Conservation (phyloP, 2,888 invertebrate species). For the Ctenicera cuprea region DNA sequence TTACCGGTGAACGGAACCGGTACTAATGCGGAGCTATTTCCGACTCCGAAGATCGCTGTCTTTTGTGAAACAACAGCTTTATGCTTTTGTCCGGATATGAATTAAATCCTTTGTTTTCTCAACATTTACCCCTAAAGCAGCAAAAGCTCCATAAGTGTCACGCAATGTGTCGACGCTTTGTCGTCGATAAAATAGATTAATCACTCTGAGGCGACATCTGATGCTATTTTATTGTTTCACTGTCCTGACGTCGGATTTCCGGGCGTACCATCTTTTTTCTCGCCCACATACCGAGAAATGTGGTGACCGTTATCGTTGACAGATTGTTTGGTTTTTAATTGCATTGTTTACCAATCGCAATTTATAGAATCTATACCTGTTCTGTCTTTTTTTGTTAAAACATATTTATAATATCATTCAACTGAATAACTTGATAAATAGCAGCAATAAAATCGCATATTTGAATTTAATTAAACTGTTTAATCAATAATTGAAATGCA, state of each 20-base stretch:
- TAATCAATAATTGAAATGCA: no score
- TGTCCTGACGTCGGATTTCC: conserved; percentile 43
- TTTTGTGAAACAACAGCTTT: conserved; percentile 63
- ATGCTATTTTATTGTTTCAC: conserved; percentile 58
- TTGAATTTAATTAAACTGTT: no score
- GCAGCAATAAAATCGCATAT: no score
- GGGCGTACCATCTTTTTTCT: conserved; percentile 44
- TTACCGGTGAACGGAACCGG: conserved; percentile 65
- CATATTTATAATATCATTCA: no score
- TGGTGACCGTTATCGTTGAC: conserved; percentile 35
- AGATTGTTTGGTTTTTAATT: conserved; percentile 43
- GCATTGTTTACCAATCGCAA: conserved; percentile 38
- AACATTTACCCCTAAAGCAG: conserved; percentile 54
- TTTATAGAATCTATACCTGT: neutral
- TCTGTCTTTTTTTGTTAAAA: neutral
- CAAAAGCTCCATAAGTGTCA: conserved; percentile 55
- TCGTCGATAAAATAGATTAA: conserved; percentile 60
- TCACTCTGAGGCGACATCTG: conserved; percentile 57
- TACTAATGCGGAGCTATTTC: conserved; percentile 66
- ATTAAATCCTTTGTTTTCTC: conserved; percentile 63
- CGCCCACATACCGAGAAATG: conserved; percentile 35
- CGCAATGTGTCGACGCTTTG: conserved; percentile 55
- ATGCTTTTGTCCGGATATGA: conserved; percentile 62
- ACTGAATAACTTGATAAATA: no score
- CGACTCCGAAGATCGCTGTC: conserved; percentile 61